phyloP scores from a whole-genome alignment of 2,797 vertebrate species.

The Sciurus vulgaris region DNA sequence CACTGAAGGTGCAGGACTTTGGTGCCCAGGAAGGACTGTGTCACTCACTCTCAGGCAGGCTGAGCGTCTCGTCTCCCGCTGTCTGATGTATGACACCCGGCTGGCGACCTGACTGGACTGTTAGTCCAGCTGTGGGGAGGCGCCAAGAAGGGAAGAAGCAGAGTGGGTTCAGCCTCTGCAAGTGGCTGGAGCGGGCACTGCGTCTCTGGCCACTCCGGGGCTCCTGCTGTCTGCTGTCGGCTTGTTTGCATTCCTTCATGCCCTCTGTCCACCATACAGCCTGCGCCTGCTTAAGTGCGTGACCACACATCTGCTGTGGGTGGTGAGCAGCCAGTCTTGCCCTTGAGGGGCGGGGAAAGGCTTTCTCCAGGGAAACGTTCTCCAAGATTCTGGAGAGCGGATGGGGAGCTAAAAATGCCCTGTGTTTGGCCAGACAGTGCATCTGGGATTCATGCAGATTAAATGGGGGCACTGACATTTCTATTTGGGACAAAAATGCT shows the following conservation, averaged over 20 bases:
- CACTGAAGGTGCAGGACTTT: not conserved
- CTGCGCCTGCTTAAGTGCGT: conserved; percentile 58
- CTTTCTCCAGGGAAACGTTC: not conserved
- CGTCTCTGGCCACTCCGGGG: not conserved
- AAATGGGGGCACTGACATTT: not conserved
- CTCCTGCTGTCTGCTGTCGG: conserved; percentile 19
- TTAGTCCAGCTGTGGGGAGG: not conserved
- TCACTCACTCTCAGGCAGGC: not conserved
- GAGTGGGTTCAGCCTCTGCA: not conserved
- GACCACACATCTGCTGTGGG: conserved; percentile 61
- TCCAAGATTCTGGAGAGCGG: conserved; percentile 19
- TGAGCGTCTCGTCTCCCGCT: not conserved
- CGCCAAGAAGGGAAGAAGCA: not conserved
- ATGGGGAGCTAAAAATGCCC: conserved; percentile 28
- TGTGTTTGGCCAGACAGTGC: not conserved
- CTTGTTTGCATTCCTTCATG: not conserved
- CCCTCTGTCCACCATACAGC: not conserved
- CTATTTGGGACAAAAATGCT: conserved; percentile 20
- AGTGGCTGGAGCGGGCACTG: rapidly evolving
- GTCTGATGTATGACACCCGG: not conserved
- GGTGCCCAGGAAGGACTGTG: not conserved
- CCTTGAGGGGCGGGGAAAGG: not conserved
- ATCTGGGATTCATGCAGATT: conserved; percentile 7
- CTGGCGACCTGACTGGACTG: rapidly evolving
- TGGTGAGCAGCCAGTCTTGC: not conserved